Percentiles rank a stretch among this genome's conserved stretches.
Evolutionary conservation across 2,113 vertebrate genomes (phyloP).

Genomic region (Progne subis): DNA sequence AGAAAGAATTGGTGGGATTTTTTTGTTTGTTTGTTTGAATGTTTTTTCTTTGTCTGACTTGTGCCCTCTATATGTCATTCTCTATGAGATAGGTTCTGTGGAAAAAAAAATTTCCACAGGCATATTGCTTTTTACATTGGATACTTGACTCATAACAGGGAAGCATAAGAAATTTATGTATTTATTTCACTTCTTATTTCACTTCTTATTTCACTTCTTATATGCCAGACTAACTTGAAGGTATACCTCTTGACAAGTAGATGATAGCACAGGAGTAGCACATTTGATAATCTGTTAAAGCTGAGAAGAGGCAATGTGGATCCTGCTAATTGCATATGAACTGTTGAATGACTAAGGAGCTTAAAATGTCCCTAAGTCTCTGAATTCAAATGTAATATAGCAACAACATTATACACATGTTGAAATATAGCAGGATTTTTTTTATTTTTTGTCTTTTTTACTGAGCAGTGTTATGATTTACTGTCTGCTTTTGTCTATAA

Average conservation of each 20-base stretch:
- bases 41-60: background rate
- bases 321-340: background rate
- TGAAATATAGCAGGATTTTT: background rate
- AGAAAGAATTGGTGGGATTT: background rate
- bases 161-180: background rate
- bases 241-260: background rate
- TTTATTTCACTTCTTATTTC: background rate
- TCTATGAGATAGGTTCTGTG: background rate
- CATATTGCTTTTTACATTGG: background rate
- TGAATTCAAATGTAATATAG: background rate
- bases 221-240: background rate
- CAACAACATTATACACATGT: fast-evolving
- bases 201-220: background rate
- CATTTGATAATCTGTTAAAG: background rate
- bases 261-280: background rate
- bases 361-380: background rate
- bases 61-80: background rate
- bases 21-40: background rate
- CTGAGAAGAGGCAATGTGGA: background rate
- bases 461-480: background rate
- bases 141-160: background rate
- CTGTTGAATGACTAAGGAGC: background rate
- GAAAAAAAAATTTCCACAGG: background rate
- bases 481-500: background rate
- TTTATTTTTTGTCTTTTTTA: background rate